phyloP scores from a whole-genome alignment of 2,888 invertebrate genomes.

The Drosophila nigricruria region DNA sequence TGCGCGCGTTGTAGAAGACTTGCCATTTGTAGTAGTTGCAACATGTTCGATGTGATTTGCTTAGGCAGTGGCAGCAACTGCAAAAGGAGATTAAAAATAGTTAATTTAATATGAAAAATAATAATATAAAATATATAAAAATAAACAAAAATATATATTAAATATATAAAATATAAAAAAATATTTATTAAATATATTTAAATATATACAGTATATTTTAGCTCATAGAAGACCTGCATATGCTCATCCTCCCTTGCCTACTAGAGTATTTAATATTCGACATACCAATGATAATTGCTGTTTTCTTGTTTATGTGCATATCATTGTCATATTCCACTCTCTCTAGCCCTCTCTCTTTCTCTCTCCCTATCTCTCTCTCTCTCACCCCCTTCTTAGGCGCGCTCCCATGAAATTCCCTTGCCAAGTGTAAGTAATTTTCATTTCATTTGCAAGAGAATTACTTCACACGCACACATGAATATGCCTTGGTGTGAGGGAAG shows the following conservation, averaged over 20 bases:
- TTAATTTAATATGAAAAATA: too few species aligned
- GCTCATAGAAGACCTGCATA: neutral
- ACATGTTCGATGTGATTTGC: conserved; percentile 29
- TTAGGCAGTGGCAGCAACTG: neutral
- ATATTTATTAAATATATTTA: conserved; percentile 1
- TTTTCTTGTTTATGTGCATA: conserved; percentile 29
- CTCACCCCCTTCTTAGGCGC: conserved; percentile 1
- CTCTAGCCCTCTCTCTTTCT: neutral
- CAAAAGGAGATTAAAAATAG: conserved; percentile 4
- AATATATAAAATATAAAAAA: neutral
- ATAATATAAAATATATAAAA: neutral
- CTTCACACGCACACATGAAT: conserved; percentile 20
- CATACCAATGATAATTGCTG: conserved; percentile 3
- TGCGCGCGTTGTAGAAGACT: conserved; percentile 13
- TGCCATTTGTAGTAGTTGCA: conserved; percentile 35
- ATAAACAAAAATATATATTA: neutral
- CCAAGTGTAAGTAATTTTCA: conserved; percentile 61
- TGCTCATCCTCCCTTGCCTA: neutral
- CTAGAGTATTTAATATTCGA: conserved; percentile 1
- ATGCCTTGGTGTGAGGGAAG: neutral
- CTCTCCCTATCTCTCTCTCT: neutral
- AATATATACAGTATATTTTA: neutral
- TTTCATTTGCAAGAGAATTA: conserved; percentile 65
- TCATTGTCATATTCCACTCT: conserved; percentile 15
- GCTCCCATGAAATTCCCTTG: conserved; percentile 32